Conservation (phyloP, 2,888 invertebrate genomes). For the Microdon myrmicae region DNA sequence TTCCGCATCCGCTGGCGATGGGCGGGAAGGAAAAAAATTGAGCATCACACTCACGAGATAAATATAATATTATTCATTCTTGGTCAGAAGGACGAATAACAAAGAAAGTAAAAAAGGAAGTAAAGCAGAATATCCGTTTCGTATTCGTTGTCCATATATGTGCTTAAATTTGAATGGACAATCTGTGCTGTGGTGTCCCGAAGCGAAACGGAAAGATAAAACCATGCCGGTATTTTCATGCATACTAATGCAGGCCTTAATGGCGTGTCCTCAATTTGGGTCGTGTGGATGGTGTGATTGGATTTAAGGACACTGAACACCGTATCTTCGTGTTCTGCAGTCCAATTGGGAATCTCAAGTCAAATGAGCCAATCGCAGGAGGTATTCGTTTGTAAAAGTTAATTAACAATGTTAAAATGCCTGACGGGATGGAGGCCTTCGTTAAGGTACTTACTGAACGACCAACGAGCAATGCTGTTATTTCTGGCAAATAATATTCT, state of each 20-base stretch:
- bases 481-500: no score
- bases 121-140: conserved; percentile 14
- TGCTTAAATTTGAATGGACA: conserved; percentile 13
- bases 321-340: conserved; percentile 3
- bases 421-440: no score
- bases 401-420: no score
- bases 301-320: conserved; percentile 3
- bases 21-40: conserved; percentile 8
- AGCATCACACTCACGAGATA: conserved; percentile 22
- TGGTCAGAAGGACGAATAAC: no score
- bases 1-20: conserved; percentile 9
- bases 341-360: conserved; percentile 3
- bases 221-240: conserved; percentile 15
- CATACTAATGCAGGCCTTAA: conserved; percentile 24
- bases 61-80: conserved; percentile 29
- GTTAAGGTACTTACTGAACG: no score
- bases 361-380: no score
- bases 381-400: no score
- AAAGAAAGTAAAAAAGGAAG: conserved; percentile 13
- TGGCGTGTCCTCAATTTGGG: conserved; percentile 16
- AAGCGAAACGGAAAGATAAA: conserved; percentile 9
- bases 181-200: background rate
- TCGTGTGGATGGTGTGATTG: conserved; percentile 1
- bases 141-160: conserved; percentile 13
- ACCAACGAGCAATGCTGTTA: no score